Evolutionary conservation across 2,113 vertebrate species (phyloP).

Genomic region (Anarhynchus alexandrinus): DNA sequence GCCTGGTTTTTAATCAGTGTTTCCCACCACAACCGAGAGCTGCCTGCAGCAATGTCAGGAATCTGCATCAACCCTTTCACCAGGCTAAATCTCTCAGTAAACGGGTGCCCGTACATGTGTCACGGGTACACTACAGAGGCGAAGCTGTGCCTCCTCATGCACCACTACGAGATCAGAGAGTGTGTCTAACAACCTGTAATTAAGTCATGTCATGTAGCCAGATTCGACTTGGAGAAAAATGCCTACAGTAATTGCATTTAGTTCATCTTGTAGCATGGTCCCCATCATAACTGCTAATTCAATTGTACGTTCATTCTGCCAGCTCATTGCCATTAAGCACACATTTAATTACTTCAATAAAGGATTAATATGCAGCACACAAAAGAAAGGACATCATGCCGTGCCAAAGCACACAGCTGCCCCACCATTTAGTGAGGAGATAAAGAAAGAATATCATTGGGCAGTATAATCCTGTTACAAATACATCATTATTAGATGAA

Average conservation of each 20-base stretch:
- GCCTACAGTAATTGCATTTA: slow-evolving; percentile 93
- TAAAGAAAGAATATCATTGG: slow-evolving; percentile 79
- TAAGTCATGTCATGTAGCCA: slow-evolving; percentile 89
- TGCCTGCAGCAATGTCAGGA: background rate
- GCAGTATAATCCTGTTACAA: slow-evolving; percentile 77
- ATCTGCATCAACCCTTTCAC: background rate
- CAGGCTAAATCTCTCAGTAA: background rate
- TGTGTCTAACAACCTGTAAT: slow-evolving; percentile 92
- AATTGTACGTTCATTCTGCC: slow-evolving; percentile 92
- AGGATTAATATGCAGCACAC: slow-evolving; percentile 98
- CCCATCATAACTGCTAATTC: slow-evolving; percentile 96
- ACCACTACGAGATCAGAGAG: slow-evolving; percentile 73
- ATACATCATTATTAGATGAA: slow-evolving; percentile 91
- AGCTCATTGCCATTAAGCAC: slow-evolving; percentile 93
- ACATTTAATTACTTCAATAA: slow-evolving; percentile 98
- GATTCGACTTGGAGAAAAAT: slow-evolving; percentile 80
- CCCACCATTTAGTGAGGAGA: slow-evolving; percentile 81
- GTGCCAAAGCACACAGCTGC: slow-evolving; percentile 88
- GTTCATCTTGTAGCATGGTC: slow-evolving; percentile 92
- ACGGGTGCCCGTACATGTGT: rapidly evolving
- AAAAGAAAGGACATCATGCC: slow-evolving; percentile 79
- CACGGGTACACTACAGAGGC: background rate
- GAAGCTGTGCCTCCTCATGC: slow-evolving; percentile 26
- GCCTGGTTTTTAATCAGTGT: background rate
- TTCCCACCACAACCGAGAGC: background rate